phyloP scores from a whole-genome alignment of 2,888 invertebrate genomes.

The Therioaphis trifolii region DNA sequence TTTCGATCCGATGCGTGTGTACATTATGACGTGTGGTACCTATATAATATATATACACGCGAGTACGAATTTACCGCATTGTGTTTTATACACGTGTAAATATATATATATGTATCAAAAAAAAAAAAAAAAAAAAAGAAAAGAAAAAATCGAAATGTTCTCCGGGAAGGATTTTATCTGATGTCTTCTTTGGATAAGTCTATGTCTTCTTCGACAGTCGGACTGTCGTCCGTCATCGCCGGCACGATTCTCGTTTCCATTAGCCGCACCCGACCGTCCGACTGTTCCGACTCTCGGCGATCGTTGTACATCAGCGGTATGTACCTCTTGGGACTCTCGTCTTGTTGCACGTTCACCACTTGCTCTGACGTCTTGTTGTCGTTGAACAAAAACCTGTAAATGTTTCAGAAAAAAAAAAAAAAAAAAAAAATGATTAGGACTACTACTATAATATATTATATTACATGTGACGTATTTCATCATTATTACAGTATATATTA shows the following conservation, averaged over 20 bases:
- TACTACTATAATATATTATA: too few relatives aligned
- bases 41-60: too few relatives aligned
- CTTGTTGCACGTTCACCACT: constrained; percentile 50
- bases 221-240: constrained; percentile 57
- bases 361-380: constrained; percentile 46
- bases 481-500: too few relatives aligned
- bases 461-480: too few relatives aligned
- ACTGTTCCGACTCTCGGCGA: not conserved
- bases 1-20: not conserved
- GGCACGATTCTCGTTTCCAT: constrained; percentile 42
- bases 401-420: too few relatives aligned
- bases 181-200: constrained; percentile 54
- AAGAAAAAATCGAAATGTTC: too few relatives aligned
- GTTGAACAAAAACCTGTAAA: constrained; percentile 53
- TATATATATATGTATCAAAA: too few relatives aligned
- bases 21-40: too few relatives aligned
- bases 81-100: too few relatives aligned
- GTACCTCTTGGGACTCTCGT: constrained; percentile 40
- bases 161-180: constrained; percentile 31
- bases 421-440: too few relatives aligned
- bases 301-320: constrained; percentile 33
- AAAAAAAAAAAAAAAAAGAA: too few relatives aligned
- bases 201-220: constrained; percentile 47
- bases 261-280: not conserved
- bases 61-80: too few relatives aligned